Evolutionary conservation across 2,888 invertebrate species (phyloP).

Genomic region (Tinea trinotella): DNA sequence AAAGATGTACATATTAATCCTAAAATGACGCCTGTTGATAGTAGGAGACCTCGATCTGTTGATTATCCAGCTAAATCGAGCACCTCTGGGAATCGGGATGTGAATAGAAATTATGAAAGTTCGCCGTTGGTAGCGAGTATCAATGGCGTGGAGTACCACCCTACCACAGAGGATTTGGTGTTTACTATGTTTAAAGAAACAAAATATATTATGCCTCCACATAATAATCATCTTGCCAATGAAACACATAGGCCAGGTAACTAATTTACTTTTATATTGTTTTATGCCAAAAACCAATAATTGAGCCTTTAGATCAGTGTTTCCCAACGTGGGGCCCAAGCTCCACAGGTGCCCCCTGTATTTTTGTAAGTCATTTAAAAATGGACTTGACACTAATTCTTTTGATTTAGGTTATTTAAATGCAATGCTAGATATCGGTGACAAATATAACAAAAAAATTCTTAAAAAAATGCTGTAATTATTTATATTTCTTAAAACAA

Average conservation of each 20-base stretch:
- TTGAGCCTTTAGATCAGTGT: too few species aligned
- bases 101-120: slow-evolving; percentile 52
- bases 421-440: too few species aligned
- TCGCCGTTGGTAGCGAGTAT: slow-evolving; percentile 62
- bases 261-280: slow-evolving; percentile 25
- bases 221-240: slow-evolving; percentile 44
- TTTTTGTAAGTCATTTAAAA: too few species aligned
- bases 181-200: slow-evolving; percentile 64
- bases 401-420: too few species aligned
- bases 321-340: too few species aligned
- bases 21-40: slow-evolving; percentile 66
- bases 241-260: slow-evolving; percentile 60
- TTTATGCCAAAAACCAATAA: too few species aligned
- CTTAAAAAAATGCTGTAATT: too few species aligned
- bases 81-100: slow-evolving; percentile 29
- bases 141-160: slow-evolving; percentile 59
- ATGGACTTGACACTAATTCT: too few species aligned
- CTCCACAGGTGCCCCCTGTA: too few species aligned
- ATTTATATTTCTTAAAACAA: too few species aligned
- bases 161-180: slow-evolving; percentile 62
- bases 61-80: slow-evolving; percentile 41
- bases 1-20: slow-evolving; percentile 69
- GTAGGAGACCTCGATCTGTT: slow-evolving; percentile 53
- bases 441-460: too few species aligned
- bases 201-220: slow-evolving; percentile 56